Conservation (phyloP, 2,797 vertebrate species). For the Cottoperca gobio region DNA sequence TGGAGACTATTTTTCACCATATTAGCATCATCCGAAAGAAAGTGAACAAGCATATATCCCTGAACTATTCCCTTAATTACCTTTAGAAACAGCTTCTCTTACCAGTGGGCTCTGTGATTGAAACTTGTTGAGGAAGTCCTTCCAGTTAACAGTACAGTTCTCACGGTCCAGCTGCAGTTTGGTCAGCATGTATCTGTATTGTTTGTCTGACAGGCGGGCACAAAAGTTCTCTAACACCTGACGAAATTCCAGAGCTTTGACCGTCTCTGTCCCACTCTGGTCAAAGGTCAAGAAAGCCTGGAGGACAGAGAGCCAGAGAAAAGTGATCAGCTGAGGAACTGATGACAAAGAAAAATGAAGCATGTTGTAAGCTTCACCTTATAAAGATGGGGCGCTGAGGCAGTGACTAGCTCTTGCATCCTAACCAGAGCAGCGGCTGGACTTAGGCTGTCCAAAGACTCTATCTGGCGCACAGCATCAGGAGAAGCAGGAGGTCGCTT, state of each 20-base stretch:
- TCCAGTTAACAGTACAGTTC: slow-evolving; percentile 41
- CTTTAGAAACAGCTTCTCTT: background rate
- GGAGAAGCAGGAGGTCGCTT: slow-evolving; percentile 2
- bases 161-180: slow-evolving; percentile 40
- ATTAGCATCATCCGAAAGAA: background rate
- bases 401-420: slow-evolving; percentile 35
- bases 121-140: slow-evolving; percentile 51
- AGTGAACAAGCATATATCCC: background rate
- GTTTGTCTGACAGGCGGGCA: slow-evolving; percentile 36
- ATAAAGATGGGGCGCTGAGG: slow-evolving; percentile 30
- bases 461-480: background rate
- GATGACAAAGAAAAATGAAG: background rate
- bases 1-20: background rate
- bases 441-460: slow-evolving; percentile 39
- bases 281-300: slow-evolving; percentile 53
- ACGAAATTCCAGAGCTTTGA: slow-evolving; percentile 38
- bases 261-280: slow-evolving; percentile 6
- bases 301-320: background rate
- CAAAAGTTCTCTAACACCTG: slow-evolving; percentile 48
- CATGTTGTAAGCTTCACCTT: slow-evolving; percentile 27
- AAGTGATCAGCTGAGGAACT: background rate
- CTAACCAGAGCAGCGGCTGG: slow-evolving; percentile 12
- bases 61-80: background rate
- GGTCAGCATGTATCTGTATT: slow-evolving; percentile 40
- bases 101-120: slow-evolving; percentile 12